Evolutionary conservation across 2,113 vertebrate genomes (phyloP).

Genomic region (Manacus vitellinus): DNA sequence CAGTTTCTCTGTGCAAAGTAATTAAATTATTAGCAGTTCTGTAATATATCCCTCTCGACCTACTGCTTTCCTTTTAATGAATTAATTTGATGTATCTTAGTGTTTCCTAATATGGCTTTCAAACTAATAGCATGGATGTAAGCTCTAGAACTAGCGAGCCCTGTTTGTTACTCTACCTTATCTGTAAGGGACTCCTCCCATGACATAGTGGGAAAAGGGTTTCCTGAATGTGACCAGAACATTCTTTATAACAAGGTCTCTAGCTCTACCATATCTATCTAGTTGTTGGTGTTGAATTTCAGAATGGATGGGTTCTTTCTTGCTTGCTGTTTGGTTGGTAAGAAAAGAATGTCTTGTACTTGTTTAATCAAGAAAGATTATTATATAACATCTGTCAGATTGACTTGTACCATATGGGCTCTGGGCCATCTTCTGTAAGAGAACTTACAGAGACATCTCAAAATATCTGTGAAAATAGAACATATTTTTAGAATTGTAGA

Average conservation of each 20-base stretch:
- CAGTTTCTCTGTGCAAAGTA: background rate
- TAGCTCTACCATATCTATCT: background rate
- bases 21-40: background rate
- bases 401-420: conserved; percentile 64
- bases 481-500: conserved; percentile 71
- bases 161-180: background rate
- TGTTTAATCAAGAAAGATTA: conserved; percentile 58
- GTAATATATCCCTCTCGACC: background rate
- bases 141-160: background rate
- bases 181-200: background rate
- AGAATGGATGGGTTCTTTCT: background rate
- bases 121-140: background rate
- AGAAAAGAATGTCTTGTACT: conserved; percentile 56
- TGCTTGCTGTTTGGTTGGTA: conserved; percentile 5
- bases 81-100: background rate
- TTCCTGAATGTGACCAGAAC: background rate
- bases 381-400: conserved; percentile 69
- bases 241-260: background rate
- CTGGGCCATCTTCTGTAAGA: conserved; percentile 64
- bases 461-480: conserved; percentile 68
- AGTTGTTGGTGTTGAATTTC: background rate
- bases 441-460: conserved; percentile 61
- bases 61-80: background rate
- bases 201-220: background rate
- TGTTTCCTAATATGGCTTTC: background rate